Base-by-base conservation (phyloP, 2,888 invertebrate species). In the Toxonevra muliebris region DNA sequence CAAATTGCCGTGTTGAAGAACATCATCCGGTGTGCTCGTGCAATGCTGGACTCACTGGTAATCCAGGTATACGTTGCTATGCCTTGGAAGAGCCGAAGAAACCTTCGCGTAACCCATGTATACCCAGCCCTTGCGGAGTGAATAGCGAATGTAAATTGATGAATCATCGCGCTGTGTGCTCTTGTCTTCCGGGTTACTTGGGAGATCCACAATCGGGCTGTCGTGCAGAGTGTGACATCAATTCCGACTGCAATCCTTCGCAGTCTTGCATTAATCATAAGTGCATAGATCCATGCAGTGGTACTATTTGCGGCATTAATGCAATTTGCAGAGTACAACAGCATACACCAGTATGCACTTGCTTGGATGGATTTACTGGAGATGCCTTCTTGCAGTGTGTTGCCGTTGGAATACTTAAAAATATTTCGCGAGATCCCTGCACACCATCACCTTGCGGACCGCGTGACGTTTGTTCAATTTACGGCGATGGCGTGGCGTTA, bases 21-120 rank as follows among this genome's bases (percentile, higher is more conserved):
- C 95, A 95, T 83, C 92, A 91, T 80, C 94, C 94, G 42, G 88
- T 93, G 8, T 95, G 95, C 82, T 88, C 89, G 10, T 95, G 95
- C 80, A 87, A 89, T 77, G 85, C 88, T 62, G 92, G 91, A 20
- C 87, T 91, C 57, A 89, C 90, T 54, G 95, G 95, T 58, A 93
- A 94, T 86, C 94, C 95, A 20, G 87, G 92, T 50, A 87, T 90
- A 61, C 89, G 91, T 76, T 95, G 95, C 80, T 90, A 89, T 76
- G 87, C 88, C 55, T 84, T 87, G 52, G 87, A 87, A 62, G 79
- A 85, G 70, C 83, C 88, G 60, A 82, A 79, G 55, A 87, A 87
- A 71, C 88, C 89, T 65, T 86, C 87, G 59, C 86, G 86, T 74
- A 90, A 89, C 77, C 93, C 93, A 8, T 94, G 94, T 79, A 86